Percentiles rank a stretch among this genome's conserved stretches.
These are phyloP conservation scores for Myotis vivesi DNA, from an alignment of 2,797 vertebrate genomes.

Conservation along the genomic window DNA sequence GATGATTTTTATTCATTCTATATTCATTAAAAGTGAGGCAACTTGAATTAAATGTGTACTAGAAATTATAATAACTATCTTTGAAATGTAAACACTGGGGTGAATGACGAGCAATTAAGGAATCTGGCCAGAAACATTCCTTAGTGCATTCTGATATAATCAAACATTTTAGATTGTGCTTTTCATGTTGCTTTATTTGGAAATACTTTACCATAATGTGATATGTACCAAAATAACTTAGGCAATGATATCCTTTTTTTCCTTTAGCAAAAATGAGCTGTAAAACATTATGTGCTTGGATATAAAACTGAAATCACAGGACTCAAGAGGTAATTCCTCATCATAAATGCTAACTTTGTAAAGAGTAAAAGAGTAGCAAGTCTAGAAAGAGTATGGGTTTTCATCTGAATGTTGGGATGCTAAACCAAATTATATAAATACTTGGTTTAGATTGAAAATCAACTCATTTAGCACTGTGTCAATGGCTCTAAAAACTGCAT, in stretches of 20 bases:
- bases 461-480: slow-evolving; percentile 59
- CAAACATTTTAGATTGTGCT: slow-evolving; percentile 71
- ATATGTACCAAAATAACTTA: slow-evolving; percentile 69
- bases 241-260: slow-evolving; percentile 64
- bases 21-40: slow-evolving; percentile 50
- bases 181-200: slow-evolving; percentile 75
- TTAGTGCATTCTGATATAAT: slow-evolving; percentile 52
- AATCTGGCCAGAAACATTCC: not conserved
- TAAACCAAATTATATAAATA: slow-evolving; percentile 64
- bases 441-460: slow-evolving; percentile 65
- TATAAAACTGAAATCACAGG: slow-evolving; percentile 65
- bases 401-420: slow-evolving; percentile 62
- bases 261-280: slow-evolving; percentile 70
- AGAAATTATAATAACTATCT: slow-evolving; percentile 58
- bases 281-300: slow-evolving; percentile 63
- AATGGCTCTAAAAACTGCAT: slow-evolving; percentile 58
- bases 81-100: slow-evolving; percentile 60
- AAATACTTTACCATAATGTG: slow-evolving; percentile 75
- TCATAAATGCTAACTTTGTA: slow-evolving; percentile 59
- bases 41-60: slow-evolving; percentile 56
- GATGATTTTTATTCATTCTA: slow-evolving; percentile 39
- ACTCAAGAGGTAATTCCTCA: slow-evolving; percentile 65
- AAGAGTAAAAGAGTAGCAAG: slow-evolving; percentile 56
- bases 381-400: slow-evolving; percentile 63
- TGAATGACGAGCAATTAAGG: not conserved